These are phyloP conservation scores for Eilema caniola DNA, from an alignment of 2,888 invertebrate genomes.

Conservation along the genomic window DNA sequence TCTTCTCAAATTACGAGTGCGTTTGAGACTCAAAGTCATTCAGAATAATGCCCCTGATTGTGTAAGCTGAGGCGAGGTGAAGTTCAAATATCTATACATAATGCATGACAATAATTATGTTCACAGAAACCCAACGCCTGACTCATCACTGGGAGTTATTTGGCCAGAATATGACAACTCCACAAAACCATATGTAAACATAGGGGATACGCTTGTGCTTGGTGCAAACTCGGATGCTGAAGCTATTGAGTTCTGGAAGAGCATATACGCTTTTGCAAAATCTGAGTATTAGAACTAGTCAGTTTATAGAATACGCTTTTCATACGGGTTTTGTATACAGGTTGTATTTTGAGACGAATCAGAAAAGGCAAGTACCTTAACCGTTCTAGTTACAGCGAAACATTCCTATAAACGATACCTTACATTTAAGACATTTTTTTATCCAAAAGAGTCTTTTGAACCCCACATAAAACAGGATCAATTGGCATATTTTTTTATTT, in stretches of 20 bases:
- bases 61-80: neutral
- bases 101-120: neutral
- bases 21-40: no score
- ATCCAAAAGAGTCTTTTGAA: no score
- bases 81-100: no score
- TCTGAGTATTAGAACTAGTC: conserved; percentile 31
- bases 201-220: conserved; percentile 58
- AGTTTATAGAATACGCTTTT: no score
- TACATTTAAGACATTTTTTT: no score
- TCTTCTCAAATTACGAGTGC: no score
- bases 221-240: conserved; percentile 51
- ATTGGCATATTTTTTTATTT: no score
- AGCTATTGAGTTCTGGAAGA: conserved; percentile 63
- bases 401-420: no score
- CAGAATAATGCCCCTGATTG: neutral
- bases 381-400: no score
- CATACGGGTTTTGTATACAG: no score
- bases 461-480: no score
- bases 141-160: conserved; percentile 54
- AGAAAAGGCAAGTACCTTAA: no score
- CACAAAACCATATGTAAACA: conserved; percentile 59
- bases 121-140: conserved; percentile 72
- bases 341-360: neutral
- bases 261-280: conserved; percentile 40
- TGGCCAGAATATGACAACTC: conserved; percentile 66